phyloP scores from a whole-genome alignment of 2,888 invertebrate species.

The Pelosia muscerda region DNA sequence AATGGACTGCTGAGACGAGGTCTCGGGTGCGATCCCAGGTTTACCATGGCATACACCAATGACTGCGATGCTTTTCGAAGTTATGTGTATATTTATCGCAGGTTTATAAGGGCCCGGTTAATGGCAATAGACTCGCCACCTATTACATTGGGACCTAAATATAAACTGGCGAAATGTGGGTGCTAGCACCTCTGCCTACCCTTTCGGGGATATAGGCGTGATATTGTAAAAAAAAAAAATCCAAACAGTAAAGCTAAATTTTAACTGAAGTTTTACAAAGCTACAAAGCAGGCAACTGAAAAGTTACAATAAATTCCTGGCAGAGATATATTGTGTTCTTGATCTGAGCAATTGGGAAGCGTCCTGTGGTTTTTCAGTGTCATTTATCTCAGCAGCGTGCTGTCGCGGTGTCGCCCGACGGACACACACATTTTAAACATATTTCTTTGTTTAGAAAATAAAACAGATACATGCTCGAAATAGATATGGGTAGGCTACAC shows the following conservation, averaged over 20 bases:
- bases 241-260: background rate
- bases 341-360: slow-evolving; percentile 14
- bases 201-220: too few relatives aligned
- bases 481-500: slow-evolving; percentile 14
- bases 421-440: slow-evolving; percentile 21
- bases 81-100: too few relatives aligned
- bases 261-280: background rate
- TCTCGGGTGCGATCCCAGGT: too few relatives aligned
- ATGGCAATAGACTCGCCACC: too few relatives aligned
- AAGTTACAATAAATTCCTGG: slow-evolving; percentile 15
- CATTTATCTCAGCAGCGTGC: slow-evolving; percentile 29
- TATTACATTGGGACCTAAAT: too few relatives aligned
- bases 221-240: too few relatives aligned
- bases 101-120: too few relatives aligned
- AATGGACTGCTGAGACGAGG: too few relatives aligned
- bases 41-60: too few relatives aligned
- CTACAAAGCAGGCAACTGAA: background rate
- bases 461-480: slow-evolving; percentile 7
- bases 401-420: slow-evolving; percentile 13
- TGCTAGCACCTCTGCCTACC: too few relatives aligned
- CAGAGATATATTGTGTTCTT: slow-evolving; percentile 20
- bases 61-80: too few relatives aligned
- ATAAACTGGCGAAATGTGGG: too few relatives aligned
- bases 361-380: slow-evolving; percentile 9
- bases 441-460: slow-evolving; percentile 22